A percentile compares a stretch with the other conserved stretches of the same genome.
Evolutionary conservation across 2,113 vertebrate species (phyloP).

Genomic region (Cheilinus undulatus): DNA sequence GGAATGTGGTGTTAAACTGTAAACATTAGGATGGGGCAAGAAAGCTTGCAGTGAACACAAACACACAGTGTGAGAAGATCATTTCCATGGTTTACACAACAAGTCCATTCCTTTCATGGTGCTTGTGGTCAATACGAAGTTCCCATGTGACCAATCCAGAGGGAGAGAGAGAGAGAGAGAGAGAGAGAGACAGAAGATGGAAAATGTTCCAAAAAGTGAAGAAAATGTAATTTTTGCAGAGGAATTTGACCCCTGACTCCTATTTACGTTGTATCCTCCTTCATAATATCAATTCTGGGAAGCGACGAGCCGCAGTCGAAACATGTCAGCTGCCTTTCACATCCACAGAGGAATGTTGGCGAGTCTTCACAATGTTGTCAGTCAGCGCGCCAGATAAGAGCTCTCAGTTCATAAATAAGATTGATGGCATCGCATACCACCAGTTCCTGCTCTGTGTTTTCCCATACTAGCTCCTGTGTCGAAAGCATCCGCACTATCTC

Average conservation of each 20-base stretch:
- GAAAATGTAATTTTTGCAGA: slow-evolving; percentile 46
- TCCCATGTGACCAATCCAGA: slow-evolving; percentile 39
- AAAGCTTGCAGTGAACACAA: slow-evolving; percentile 34
- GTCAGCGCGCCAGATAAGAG: slow-evolving; percentile 69
- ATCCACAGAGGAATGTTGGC: slow-evolving; percentile 80
- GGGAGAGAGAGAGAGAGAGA: slow-evolving; percentile 15
- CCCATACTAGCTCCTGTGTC: slow-evolving; percentile 60
- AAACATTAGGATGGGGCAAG: slow-evolving; percentile 47
- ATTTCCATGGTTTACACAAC: slow-evolving; percentile 53
- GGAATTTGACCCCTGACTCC: slow-evolving; percentile 71
- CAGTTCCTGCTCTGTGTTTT: slow-evolving; percentile 75
- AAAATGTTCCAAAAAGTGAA: slow-evolving; percentile 24
- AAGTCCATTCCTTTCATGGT: slow-evolving; percentile 42
- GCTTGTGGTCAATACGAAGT: slow-evolving; percentile 9
- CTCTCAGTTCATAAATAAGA: slow-evolving; percentile 77
- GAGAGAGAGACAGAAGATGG: slow-evolving; percentile 4
- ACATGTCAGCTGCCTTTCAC: slow-evolving; percentile 78
- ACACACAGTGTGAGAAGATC: slow-evolving; percentile 35
- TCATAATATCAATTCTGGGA: slow-evolving; percentile 65
- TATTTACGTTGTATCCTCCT: slow-evolving; percentile 52
- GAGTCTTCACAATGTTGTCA: slow-evolving; percentile 70
- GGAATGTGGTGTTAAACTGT: slow-evolving; percentile 61
- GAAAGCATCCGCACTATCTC: slow-evolving; percentile 64
- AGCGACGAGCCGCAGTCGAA: slow-evolving; percentile 59
- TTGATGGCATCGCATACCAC: slow-evolving; percentile 73